Base-by-base conservation (phyloP, 1,140 invertebrate genomes). In the Oryctes rhinoceros region DNA sequence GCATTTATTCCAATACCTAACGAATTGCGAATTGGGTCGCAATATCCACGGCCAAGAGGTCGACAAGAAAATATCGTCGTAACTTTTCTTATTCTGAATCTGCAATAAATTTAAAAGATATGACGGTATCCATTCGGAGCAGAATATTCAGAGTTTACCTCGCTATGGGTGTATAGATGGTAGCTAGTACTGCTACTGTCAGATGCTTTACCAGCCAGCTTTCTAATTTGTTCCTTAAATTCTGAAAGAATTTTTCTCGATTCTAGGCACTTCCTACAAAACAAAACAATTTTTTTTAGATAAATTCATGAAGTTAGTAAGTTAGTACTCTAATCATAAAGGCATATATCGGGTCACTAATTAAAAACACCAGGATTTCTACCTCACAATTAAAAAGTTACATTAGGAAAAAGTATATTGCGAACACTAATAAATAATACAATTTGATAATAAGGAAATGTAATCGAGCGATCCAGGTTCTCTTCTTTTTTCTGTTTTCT, bases 81-180 rank as follows among this genome's bases (percentile, higher is more conserved):
- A 76, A 76, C 75, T 76, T 48, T 76, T 76, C 39, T 76, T 35
- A 47, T 24, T 76, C 3, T 76, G 75, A 15, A 76, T 47, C 75
- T 76, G 13, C 11, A 20, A 76, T 74, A 4, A 9, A 4, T 59
- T 6, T 7, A 71, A 10, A 10, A 44, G 9, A 1, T 44, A 44
- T 44, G 5, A 44, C 39, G 5, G 39, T 5, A 3, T 44, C 9
- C 39, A 7, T 44, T 44, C 39, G 9, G 9, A 10, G 9, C 0
- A 44, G 5, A 44, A 44, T 44, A 44, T 44, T 44, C 39, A 44
- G 15, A 0, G 6, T 7, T 76, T 76, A 76, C 75, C 37, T 76
- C 47, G 20, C 75, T 76, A 48, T 76, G 47, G 0, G 75, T 76
- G 47, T 76, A 76, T 20, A 76, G n/a, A 20, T n/a, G 13, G 5